Base-by-base conservation (phyloP, 1,140 invertebrate genomes). In the Formica exsecta region DNA sequence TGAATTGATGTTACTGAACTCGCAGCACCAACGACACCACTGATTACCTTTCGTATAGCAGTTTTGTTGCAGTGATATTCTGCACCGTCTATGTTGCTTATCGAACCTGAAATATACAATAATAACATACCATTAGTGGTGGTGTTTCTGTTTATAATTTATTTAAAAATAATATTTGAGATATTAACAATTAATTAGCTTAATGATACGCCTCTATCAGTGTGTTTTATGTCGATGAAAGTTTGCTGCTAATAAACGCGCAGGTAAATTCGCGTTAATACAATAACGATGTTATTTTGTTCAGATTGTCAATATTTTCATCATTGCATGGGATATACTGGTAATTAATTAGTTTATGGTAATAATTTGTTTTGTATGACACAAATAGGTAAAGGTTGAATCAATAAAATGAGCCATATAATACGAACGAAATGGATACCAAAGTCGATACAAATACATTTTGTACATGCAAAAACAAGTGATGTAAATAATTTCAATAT, bases 1-100 rank as follows among this genome's bases (percentile, higher is more conserved):
- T 99, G 98, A 87, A 99, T 99, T 5, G 98, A 99, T 16, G 98
- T 99, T 57, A 99, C 98, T 90, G 98, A 98, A 64, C 98, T 99
- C 0, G 98, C 98, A 5, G 98, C 99, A 3, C 98, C 98, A n/a
- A 99, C 97, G 6, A 99, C 98, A 0, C 98, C 99, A 3, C 98
- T 98, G 89, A 99, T 99, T 19, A 99, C 97, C 94, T 98, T 98
- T 54, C 97, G 95, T 68, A 98, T 96, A 84, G 97, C 96, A 1
- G 97, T 98, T 87, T 97, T 97, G 85, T 98, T 98, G 96, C 98
- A 99, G 88, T 97, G 97, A 93, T 98, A 98, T 95, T 98, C 96
- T 0, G 97, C 97, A 41, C 98, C 98, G 88, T 99, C 98, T 81
- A 99, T 98, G 93, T 98, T 99, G 93, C 98, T 98, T 90, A 99